phyloP scores from a whole-genome alignment of 2,797 vertebrate species.

The Sandelia bainsii region DNA sequence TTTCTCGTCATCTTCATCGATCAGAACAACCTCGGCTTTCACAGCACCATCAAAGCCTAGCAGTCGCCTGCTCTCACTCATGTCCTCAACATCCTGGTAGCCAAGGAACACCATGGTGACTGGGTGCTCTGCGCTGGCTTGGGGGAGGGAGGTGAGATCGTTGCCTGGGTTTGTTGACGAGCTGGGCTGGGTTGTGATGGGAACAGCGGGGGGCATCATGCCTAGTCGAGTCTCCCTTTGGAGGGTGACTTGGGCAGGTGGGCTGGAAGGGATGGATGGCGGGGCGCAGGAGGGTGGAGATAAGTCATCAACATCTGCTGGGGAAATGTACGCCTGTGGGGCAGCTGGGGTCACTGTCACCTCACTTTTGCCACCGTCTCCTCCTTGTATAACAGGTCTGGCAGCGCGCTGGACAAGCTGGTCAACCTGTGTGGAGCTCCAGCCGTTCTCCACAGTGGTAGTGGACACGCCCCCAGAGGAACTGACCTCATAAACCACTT shows the following conservation, averaged over 20 bases:
- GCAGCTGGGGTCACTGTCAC: constrained; percentile 79
- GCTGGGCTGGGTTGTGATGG: constrained; percentile 73
- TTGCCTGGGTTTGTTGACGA: constrained; percentile 67
- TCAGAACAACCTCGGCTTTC: constrained; percentile 96
- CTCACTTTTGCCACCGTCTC: constrained; percentile 75
- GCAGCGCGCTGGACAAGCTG: constrained; percentile 91
- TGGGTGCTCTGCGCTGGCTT: constrained; percentile 88
- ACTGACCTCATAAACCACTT: constrained; percentile 94
- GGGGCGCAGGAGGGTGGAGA: constrained; percentile 78
- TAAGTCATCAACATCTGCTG: constrained; percentile 82
- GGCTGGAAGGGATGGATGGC: constrained; percentile 80
- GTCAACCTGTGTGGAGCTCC: constrained; percentile 93
- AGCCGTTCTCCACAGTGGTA: constrained; percentile 90
- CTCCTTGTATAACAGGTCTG: constrained; percentile 82
- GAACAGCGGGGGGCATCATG: constrained; percentile 86
- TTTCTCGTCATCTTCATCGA: constrained; percentile 96
- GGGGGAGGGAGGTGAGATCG: constrained; percentile 66
- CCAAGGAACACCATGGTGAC: constrained; percentile 99
- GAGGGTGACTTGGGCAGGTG: constrained; percentile 87
- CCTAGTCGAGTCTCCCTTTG: constrained; percentile 91
- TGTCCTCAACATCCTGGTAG: constrained; percentile 94
- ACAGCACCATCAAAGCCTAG: constrained; percentile 95
- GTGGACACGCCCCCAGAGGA: constrained; percentile 89
- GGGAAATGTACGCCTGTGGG: constrained; percentile 59
- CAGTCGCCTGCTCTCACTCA: constrained; percentile 93